Evolutionary conservation across 1,140 invertebrate genomes (phyloP).

Genomic region (Streblospio benedicti): DNA sequence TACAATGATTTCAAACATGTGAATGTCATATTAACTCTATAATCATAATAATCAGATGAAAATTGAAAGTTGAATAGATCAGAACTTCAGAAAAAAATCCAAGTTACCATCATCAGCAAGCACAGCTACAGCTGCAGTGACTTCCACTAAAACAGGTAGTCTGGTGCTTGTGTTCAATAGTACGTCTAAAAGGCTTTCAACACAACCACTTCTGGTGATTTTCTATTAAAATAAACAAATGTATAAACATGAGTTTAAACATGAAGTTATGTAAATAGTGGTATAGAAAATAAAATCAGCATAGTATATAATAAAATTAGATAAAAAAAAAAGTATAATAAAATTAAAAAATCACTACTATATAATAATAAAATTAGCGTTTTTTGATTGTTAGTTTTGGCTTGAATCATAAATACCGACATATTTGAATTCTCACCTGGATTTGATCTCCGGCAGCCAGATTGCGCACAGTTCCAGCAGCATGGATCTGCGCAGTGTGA

Average conservation of each 20-base stretch:
- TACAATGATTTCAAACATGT: not conserved
- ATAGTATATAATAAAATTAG: too few relatives aligned
- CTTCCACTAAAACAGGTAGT: constrained; percentile 23
- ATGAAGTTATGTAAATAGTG: too few relatives aligned
- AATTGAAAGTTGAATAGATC: not conserved
- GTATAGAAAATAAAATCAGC: too few relatives aligned
- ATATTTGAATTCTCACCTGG: constrained; percentile 18
- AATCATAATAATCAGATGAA: not conserved
- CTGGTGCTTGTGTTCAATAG: constrained; percentile 23
- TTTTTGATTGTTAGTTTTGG: too few relatives aligned
- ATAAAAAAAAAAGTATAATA: too few relatives aligned
- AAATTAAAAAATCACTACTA: too few relatives aligned
- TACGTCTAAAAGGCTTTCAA: constrained; percentile 25
- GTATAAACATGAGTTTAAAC: too few relatives aligned
- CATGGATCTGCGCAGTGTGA: constrained; percentile 30
- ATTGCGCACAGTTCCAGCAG: constrained; percentile 32
- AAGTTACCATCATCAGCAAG: constrained; percentile 32
- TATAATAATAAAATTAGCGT: too few relatives aligned
- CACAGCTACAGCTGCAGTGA: constrained; percentile 33
- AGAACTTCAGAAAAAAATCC: not conserved
- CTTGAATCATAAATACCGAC: too few relatives aligned
- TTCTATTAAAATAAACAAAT: too few relatives aligned
- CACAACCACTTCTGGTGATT: constrained; percentile 22
- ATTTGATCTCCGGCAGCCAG: constrained; percentile 30
- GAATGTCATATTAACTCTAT: not conserved